A percentile compares a stretch with the other conserved stretches of the same genome.
These are phyloP conservation scores for Euglossa dilemma DNA, from an alignment of 1,140 invertebrate species.

Conservation along the genomic window DNA sequence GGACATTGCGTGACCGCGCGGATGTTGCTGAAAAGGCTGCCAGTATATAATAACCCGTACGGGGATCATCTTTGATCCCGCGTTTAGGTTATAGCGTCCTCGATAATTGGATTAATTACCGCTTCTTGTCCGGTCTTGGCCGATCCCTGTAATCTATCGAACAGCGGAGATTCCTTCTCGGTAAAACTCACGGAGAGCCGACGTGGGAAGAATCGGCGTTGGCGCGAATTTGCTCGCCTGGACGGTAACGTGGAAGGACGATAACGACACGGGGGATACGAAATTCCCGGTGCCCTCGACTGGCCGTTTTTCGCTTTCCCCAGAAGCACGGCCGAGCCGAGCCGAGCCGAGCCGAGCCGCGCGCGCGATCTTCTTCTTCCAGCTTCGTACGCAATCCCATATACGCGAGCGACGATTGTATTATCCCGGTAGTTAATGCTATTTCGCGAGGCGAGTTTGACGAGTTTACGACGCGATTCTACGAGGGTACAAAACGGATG, in stretches of 20 bases:
- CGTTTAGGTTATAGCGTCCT: constrained; percentile 71
- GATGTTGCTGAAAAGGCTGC: constrained; percentile 69
- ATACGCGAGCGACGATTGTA: constrained; percentile 77
- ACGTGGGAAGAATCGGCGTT: too few relatives aligned
- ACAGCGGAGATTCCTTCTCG: constrained; percentile 60
- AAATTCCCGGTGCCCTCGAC: not conserved
- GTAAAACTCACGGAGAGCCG: not conserved
- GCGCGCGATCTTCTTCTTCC: constrained; percentile 51
- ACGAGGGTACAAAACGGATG: constrained; percentile 74
- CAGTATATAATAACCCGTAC: constrained; percentile 61
- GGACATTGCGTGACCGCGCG: constrained; percentile 76
- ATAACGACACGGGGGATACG: too few relatives aligned
- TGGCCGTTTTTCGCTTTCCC: constrained; percentile 35
- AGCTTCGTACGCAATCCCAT: constrained; percentile 43
- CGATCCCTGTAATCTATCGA: constrained; percentile 75
- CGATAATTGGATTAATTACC: constrained; percentile 81
- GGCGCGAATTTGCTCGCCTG: too few relatives aligned
- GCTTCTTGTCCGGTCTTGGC: constrained; percentile 70
- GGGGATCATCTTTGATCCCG: constrained; percentile 71
- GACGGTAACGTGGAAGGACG: too few relatives aligned
- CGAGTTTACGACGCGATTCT: constrained; percentile 82
- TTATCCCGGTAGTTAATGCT: constrained; percentile 82
- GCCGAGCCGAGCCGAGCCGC: too few relatives aligned
- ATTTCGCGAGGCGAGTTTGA: constrained; percentile 81
- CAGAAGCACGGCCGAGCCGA: not conserved